A percentile compares a stretch with the other conserved stretches of the same genome.
Conservation (phyloP, 1,140 invertebrate species). For the Dreissena rostriformis region DNA sequence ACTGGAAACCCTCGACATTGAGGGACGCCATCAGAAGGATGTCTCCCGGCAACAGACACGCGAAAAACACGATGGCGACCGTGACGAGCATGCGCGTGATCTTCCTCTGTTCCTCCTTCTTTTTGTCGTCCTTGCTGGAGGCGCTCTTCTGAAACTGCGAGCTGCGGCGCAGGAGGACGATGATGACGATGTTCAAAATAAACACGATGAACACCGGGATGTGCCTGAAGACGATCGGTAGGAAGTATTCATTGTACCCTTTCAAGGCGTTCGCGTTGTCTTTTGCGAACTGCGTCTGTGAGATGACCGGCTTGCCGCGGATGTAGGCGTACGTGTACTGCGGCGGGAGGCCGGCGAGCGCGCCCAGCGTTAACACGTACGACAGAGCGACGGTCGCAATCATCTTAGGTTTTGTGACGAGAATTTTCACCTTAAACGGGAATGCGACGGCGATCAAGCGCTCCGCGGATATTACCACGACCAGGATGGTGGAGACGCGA, state of each 20-base stretch:
- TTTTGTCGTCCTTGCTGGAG: neutral
- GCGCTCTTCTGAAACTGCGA: constrained; percentile 32
- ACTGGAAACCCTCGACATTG: constrained; percentile 34
- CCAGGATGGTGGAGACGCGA: constrained; percentile 54
- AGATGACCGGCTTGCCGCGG: constrained; percentile 29
- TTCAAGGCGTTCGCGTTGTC: constrained; percentile 42
- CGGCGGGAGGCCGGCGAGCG: constrained; percentile 26
- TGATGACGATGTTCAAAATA: constrained; percentile 55
- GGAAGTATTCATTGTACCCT: constrained; percentile 56
- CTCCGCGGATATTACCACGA: constrained; percentile 60
- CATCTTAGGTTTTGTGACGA: constrained; percentile 47
- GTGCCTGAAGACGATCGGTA: constrained; percentile 58
- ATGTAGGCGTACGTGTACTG: constrained; percentile 44
- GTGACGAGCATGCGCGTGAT: constrained; percentile 59
- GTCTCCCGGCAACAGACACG: constrained; percentile 60
- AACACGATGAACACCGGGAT: constrained; percentile 53
- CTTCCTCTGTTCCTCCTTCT: constrained; percentile 44
- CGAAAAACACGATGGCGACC: constrained; percentile 55
- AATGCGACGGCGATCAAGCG: constrained; percentile 61
- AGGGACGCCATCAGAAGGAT: constrained; percentile 34
- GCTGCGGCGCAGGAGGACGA: constrained; percentile 45
- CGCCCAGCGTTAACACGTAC: constrained; percentile 35
- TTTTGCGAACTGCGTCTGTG: constrained; percentile 49
- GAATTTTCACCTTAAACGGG: constrained; percentile 59
- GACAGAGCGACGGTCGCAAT: constrained; percentile 15